phyloP scores from a whole-genome alignment of 2,113 vertebrate genomes.

The Podiceps cristatus region DNA sequence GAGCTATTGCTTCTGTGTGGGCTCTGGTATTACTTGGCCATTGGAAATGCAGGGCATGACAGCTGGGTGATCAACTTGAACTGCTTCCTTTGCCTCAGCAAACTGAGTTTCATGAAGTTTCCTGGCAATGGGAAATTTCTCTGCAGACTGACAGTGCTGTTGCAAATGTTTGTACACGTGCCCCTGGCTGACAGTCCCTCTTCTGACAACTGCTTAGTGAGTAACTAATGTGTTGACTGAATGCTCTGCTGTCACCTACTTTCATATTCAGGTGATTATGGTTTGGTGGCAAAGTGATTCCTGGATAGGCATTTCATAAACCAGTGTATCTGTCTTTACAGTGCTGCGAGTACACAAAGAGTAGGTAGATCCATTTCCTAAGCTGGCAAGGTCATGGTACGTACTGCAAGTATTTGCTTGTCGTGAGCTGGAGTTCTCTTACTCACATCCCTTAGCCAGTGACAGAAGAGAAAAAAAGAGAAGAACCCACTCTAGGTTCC shows the following conservation, averaged over 20 bases:
- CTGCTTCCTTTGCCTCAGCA: not conserved
- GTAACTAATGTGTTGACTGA: not conserved
- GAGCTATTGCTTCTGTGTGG: not conserved
- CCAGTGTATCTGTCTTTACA: not conserved
- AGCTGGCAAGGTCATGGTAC: not conserved
- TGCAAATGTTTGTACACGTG: not conserved
- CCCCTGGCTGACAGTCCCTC: not conserved
- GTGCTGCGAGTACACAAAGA: not conserved
- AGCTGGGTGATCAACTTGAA: not conserved
- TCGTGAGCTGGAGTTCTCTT: not conserved
- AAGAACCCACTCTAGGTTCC: not conserved
- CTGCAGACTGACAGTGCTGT: not conserved
- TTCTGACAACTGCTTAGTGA: not conserved
- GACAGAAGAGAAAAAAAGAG: not conserved
- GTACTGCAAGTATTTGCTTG: not conserved
- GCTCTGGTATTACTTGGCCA: not conserved
- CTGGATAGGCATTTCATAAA: not conserved
- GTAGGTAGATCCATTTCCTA: not conserved
- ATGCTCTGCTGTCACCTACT: not conserved
- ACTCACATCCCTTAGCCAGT: not conserved
- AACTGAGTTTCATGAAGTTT: not conserved
- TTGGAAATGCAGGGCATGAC: not conserved
- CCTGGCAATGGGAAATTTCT: not conserved
- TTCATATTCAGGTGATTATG: not conserved
- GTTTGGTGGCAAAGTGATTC: not conserved